phyloP scores from a whole-genome alignment of 2,113 vertebrate genomes.

The Eurystomus gularis region DNA sequence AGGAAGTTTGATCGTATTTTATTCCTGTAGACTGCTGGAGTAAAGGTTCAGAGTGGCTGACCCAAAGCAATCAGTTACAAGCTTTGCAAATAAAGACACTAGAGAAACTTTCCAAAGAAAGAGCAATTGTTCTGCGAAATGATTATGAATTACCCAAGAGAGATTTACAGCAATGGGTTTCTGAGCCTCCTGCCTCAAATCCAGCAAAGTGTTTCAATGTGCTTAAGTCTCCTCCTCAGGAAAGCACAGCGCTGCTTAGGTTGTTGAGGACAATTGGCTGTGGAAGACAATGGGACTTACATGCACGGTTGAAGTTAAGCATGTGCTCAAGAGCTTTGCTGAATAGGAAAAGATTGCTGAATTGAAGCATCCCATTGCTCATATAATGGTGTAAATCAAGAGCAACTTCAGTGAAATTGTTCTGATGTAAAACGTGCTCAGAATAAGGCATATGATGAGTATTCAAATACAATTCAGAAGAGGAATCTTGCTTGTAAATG shows the following conservation, averaged over 20 bases:
- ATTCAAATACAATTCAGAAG: not conserved
- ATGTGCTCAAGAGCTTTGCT: conserved; percentile 37
- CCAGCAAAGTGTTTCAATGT: not conserved
- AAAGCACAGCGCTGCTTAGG: conserved; percentile 30
- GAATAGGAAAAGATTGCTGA: conserved; percentile 46
- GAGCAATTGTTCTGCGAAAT: conserved; percentile 9
- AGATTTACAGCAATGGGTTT: conserved; percentile 20
- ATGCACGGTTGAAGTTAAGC: conserved; percentile 19
- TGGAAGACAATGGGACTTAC: conserved; percentile 44
- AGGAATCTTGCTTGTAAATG: not conserved
- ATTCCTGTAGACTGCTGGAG: not conserved
- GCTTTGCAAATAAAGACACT: conserved; percentile 27
- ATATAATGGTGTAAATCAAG: conserved; percentile 48
- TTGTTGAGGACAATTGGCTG: conserved; percentile 35
- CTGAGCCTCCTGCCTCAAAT: conserved; percentile 37
- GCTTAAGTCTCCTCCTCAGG: not conserved
- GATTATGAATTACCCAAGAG: conserved; percentile 24
- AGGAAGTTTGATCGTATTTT: not conserved
- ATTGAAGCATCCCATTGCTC: conserved; percentile 37
- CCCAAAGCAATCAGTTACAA: not conserved
- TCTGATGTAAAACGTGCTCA: not conserved
- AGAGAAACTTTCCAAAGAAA: conserved; percentile 7
- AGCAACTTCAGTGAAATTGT: conserved; percentile 25
- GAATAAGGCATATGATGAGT: not conserved
- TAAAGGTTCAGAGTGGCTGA: not conserved